Evolutionary conservation across 2,888 invertebrate species (phyloP).

Genomic region (Saturnia japonica): DNA sequence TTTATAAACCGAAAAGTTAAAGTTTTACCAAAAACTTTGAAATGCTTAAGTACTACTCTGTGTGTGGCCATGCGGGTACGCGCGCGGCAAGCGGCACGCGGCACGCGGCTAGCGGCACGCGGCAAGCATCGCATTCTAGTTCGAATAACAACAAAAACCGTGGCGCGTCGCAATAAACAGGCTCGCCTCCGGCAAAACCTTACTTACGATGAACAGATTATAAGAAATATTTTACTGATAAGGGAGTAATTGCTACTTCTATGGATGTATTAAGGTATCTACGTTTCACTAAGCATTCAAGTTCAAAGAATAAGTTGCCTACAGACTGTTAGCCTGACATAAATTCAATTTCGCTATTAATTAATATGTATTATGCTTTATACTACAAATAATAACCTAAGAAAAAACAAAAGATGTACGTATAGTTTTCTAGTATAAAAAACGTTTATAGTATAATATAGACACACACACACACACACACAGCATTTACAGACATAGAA

Average conservation of each 20-base stretch:
- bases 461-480: no score
- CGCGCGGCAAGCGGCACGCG: no score
- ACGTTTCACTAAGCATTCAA: not conserved
- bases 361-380: no score
- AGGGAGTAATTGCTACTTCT: constrained; percentile 1
- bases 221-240: constrained; percentile 7
- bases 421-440: no score
- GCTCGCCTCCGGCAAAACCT: not conserved
- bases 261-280: not conserved
- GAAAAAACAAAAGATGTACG: no score
- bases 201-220: constrained; percentile 8
- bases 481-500: no score
- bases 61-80: not conserved
- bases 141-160: constrained; percentile 8
- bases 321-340: not conserved
- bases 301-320: not conserved
- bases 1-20: no score
- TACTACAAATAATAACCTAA: no score
- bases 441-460: no score
- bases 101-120: no score
- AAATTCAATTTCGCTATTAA: no score
- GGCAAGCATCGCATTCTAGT: constrained; percentile 8
- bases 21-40: no score
- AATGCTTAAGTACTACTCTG: not conserved
- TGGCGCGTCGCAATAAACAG: constrained; percentile 9